Conservation (phyloP, 2,888 invertebrate genomes). For the Drosophila anomelani region DNA sequence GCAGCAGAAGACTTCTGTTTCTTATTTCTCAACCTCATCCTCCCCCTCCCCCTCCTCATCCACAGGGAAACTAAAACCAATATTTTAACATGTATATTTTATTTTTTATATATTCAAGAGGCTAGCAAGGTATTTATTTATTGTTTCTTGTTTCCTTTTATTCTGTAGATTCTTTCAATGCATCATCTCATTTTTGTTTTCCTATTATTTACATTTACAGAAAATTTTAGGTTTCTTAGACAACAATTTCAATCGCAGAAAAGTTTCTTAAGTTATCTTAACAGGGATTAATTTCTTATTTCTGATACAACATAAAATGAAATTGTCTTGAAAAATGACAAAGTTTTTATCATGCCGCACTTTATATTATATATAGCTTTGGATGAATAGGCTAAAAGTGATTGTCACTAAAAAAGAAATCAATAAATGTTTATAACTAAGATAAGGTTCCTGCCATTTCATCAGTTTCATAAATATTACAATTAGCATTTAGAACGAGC, state of each 20-base stretch:
- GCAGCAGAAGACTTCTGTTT: conserved; percentile 21
- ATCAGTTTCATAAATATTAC: not conserved
- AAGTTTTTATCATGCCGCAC: not conserved
- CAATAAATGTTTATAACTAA: conserved; percentile 5
- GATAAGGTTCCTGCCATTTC: conserved; percentile 4
- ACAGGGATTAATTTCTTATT: too few relatives aligned
- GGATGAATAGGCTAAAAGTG: not conserved
- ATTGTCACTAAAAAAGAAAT: conserved; percentile 1
- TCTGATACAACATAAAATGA: too few relatives aligned
- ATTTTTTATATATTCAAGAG: not conserved
- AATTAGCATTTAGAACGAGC: not conserved
- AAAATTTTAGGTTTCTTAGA: not conserved
- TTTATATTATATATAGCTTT: too few relatives aligned
- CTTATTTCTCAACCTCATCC: conserved; percentile 6
- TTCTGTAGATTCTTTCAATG: too few relatives aligned
- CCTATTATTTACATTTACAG: too few relatives aligned
- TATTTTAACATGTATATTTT: not conserved
- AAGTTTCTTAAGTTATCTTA: too few relatives aligned
- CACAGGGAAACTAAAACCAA: not conserved
- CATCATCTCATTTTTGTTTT: too few relatives aligned
- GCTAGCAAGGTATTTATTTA: too few relatives aligned
- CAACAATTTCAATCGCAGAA: not conserved
- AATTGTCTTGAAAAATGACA: too few relatives aligned
- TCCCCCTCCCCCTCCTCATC: conserved; percentile 4
- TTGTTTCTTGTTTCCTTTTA: not conserved